A percentile compares a stretch with the other conserved stretches of the same genome.
Conservation (phyloP, 2,113 vertebrate species). For the Pterocles gutturalis region DNA sequence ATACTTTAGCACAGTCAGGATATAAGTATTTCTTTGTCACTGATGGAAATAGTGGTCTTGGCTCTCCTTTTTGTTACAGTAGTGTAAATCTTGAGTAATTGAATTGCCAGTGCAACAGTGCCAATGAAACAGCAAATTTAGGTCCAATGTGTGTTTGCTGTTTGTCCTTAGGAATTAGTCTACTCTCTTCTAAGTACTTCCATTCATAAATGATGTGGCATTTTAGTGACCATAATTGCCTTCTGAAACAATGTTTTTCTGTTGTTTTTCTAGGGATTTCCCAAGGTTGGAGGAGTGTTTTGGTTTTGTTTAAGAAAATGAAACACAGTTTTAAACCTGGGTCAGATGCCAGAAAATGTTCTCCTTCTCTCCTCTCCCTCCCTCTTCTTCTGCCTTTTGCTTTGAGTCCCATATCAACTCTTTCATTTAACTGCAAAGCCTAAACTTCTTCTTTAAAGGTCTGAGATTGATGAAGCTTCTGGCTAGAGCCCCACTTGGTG, state of each 20-base stretch:
- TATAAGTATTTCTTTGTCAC: not conserved
- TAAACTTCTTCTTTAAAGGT: not conserved
- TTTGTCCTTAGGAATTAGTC: slow-evolving; percentile 42
- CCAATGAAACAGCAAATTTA: not conserved
- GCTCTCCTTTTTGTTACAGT: slow-evolving; percentile 1
- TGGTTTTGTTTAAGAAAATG: slow-evolving; percentile 43
- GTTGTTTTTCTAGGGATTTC: slow-evolving; percentile 58
- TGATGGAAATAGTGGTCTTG: not conserved
- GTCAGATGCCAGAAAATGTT: slow-evolving; percentile 25
- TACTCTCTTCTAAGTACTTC: slow-evolving; percentile 18
- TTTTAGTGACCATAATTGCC: slow-evolving; percentile 34
- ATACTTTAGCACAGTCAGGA: not conserved
- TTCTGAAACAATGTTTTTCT: slow-evolving; percentile 56
- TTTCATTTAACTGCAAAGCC: not conserved
- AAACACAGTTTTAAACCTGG: slow-evolving; percentile 35
- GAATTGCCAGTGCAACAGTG: not conserved
- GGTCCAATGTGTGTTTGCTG: not conserved
- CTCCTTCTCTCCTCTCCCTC: not conserved
- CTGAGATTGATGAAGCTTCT: not conserved
- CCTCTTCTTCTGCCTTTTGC: not conserved
- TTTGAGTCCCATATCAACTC: not conserved
- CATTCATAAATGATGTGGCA: slow-evolving; percentile 45
- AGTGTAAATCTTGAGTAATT: not conserved
- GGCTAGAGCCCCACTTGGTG: not conserved
- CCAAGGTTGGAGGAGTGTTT: slow-evolving; percentile 40